Percentiles rank a stretch among this genome's conserved stretches.
These are phyloP conservation scores for Mechanitis mazaeus DNA, from an alignment of 2,888 invertebrate genomes.

Conservation along the genomic window DNA sequence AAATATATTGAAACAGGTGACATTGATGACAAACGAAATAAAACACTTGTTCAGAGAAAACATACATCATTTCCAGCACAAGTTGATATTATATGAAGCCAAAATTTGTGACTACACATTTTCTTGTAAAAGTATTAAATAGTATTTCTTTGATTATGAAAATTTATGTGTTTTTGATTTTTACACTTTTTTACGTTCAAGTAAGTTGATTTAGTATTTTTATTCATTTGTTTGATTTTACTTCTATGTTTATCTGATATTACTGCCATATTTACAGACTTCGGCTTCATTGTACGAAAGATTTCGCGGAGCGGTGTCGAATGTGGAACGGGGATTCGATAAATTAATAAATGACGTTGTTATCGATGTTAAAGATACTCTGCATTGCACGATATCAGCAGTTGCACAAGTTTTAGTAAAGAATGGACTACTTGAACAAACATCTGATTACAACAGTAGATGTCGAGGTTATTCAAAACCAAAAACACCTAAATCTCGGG, in stretches of 20 bases:
- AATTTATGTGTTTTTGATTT: not conserved
- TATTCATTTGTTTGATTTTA: too few species aligned
- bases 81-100: not conserved
- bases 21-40: not conserved
- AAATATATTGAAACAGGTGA: slow-evolving; percentile 23
- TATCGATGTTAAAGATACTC: slow-evolving; percentile 53
- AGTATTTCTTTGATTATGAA: slow-evolving; percentile 6
- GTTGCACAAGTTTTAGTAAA: slow-evolving; percentile 49
- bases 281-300: slow-evolving; percentile 50
- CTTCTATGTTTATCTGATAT: too few species aligned
- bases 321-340: slow-evolving; percentile 50
- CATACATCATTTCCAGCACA: slow-evolving; percentile 8
- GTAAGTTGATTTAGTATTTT: slow-evolving; percentile 9
- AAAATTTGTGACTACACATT: not conserved
- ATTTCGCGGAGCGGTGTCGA: slow-evolving; percentile 45
- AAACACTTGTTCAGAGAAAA: slow-evolving; percentile 12
- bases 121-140: not conserved
- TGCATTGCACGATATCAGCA: slow-evolving; percentile 58
- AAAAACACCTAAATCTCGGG: slow-evolving; percentile 1
- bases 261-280: slow-evolving; percentile 42
- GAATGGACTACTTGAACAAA: slow-evolving; percentile 33
- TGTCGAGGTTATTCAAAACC: slow-evolving; percentile 27
- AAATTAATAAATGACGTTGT: slow-evolving; percentile 56
- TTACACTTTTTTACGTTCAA: slow-evolving; percentile 10
- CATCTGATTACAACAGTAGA: slow-evolving; percentile 34